Percentiles rank a stretch among this genome's conserved stretches.
phyloP scores from a whole-genome alignment of 2,797 vertebrate species.

The Pseudocheirus occidentalis region DNA sequence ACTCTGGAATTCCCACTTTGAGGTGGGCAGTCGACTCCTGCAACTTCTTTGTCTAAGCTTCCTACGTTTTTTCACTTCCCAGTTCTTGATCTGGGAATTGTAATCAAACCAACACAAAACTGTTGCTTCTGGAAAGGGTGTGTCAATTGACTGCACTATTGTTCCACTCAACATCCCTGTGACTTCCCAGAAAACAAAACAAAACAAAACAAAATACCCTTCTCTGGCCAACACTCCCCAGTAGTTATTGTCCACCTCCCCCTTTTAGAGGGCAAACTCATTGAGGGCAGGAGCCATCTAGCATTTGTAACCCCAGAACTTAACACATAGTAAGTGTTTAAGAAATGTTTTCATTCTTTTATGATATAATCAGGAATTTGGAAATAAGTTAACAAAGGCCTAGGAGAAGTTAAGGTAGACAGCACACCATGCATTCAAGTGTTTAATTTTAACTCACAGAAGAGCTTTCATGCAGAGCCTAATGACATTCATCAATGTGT shows the following conservation, averaged over 20 bases:
- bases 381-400: not conserved
- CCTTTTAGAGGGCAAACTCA: not conserved
- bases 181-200: conserved; percentile 1
- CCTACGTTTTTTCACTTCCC: not conserved
- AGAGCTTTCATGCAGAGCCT: not conserved
- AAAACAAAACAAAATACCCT: not conserved
- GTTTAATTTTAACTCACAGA: not conserved
- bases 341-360: not conserved
- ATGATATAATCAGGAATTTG: not conserved
- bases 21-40: not conserved
- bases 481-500: not conserved
- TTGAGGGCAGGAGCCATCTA: not conserved
- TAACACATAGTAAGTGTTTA: not conserved
- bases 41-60: not conserved
- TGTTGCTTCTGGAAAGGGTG: not conserved
- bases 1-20: not conserved
- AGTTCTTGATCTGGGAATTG: not conserved
- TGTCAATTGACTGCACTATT: not conserved
- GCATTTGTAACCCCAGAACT: not conserved
- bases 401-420: not conserved
- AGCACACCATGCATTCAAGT: not conserved
- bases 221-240: not conserved
- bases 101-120: conserved; percentile 2
- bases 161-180: not conserved
- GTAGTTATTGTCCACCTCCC: not conserved